Evolutionary conservation across 2,888 invertebrate species (phyloP).

Genomic region (Xestoiulus laeticollis): DNA sequence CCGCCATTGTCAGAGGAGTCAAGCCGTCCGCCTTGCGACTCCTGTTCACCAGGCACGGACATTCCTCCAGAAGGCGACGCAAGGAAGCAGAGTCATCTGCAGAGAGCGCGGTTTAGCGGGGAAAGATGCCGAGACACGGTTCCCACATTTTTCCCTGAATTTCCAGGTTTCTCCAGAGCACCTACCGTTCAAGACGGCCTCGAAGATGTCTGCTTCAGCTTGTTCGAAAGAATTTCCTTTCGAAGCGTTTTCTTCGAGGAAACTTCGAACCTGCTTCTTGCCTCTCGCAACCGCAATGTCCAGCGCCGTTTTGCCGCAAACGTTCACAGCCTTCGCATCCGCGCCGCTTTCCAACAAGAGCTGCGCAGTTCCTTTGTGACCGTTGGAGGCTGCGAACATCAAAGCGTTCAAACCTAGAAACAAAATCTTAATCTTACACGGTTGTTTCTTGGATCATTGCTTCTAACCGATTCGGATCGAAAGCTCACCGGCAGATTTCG

Average conservation of each 20-base stretch:
- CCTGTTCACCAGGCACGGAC: constrained; percentile 62
- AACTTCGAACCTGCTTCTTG: constrained; percentile 62
- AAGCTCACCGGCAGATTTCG: background rate
- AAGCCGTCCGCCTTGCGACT: constrained; percentile 63
- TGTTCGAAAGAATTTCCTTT: background rate
- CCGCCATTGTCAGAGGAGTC: constrained; percentile 66
- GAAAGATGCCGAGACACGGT: no score
- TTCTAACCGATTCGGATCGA: no score
- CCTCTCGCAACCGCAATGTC: constrained; percentile 62
- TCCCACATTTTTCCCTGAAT: background rate
- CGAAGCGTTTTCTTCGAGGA: constrained; percentile 62
- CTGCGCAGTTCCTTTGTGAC: constrained; percentile 64
- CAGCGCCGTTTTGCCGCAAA: constrained; percentile 63
- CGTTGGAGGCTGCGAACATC: constrained; percentile 64
- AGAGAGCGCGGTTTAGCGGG: background rate
- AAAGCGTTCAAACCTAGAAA: constrained; percentile 63
- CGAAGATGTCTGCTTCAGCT: background rate
- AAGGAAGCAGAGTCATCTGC: background rate
- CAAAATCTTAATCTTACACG: no score
- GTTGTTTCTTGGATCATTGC: no score
- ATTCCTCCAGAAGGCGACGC: constrained; percentile 61
- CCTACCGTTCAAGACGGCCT: background rate
- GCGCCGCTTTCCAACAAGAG: constrained; percentile 64
- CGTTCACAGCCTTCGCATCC: constrained; percentile 63
- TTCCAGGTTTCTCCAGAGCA: no score